phyloP scores from a whole-genome alignment of 2,113 vertebrate species.

The Cettia cetti region DNA sequence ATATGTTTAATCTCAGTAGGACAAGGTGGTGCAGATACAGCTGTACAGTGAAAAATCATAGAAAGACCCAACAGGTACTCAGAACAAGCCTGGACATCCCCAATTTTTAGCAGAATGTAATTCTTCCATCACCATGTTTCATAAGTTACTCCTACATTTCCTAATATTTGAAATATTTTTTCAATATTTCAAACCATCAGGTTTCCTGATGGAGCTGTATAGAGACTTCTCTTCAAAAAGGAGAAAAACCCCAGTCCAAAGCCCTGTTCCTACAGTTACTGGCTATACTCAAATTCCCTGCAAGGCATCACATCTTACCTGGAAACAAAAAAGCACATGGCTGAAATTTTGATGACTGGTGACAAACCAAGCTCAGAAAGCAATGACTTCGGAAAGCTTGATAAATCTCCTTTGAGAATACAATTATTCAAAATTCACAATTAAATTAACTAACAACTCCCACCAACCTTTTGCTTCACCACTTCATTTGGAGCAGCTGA shows the following conservation, averaged over 20 bases:
- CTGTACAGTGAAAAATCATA: background rate
- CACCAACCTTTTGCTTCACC: background rate
- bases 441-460: background rate
- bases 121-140: background rate
- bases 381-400: background rate
- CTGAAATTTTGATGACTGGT: background rate
- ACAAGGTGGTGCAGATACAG: constrained; percentile 16
- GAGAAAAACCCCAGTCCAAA: background rate
- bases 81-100: background rate
- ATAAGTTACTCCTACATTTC: background rate
- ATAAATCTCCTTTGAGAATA: background rate
- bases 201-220: background rate
- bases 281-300: background rate
- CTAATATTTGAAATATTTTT: background rate
- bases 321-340: background rate
- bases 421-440: background rate
- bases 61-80: constrained; percentile 3
- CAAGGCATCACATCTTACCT: background rate
- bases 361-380: background rate
- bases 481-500: background rate
- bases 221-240: background rate
- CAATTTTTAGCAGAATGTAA: background rate
- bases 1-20: constrained; percentile 36
- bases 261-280: background rate
- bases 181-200: no score